Base-by-base conservation (phyloP, 92 coral and sea anemone genomes). In the Paramuricea clavata region DNA sequence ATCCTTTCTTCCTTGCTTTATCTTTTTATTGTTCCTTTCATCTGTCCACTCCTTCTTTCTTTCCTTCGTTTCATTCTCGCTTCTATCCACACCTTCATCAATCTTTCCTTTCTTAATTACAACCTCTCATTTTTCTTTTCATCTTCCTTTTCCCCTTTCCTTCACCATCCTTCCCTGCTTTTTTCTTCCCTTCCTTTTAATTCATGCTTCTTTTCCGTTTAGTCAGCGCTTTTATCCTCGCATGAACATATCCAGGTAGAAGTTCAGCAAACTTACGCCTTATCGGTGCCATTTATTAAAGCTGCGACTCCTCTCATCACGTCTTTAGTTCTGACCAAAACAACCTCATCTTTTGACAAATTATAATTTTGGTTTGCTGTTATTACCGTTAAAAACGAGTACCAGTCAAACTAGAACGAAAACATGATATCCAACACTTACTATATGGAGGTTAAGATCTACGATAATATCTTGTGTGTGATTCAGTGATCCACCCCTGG, bases 391-490 rank as follows among this genome's bases (percentile, higher is more conserved):
- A 79, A 39, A 60, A 79, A 79, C 47, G 49, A n/a, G 31, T 54
- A 22, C 84, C 84, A 79, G 34, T 79, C 84, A 61, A 28, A 79
- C 84, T 79, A 32, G 21, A 59, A 33, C 10, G 39, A 59, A 54
- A 49, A 33, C 15, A 31, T 15, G 19, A 57, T 33, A 52, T 16
- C 5, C 4, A 34, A 78, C 10, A 56, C 27, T 19, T 54, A 23
- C n/a, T n/a, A n/a, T n/a, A n/a, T n/a, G n/a, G n/a, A n/a, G n/a
- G n/a, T n/a, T n/a, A n/a, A n/a, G n/a, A n/a, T n/a, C n/a, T n/a
- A n/a, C n/a, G n/a, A n/a, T n/a, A n/a, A n/a, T n/a, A n/a, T n/a
- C n/a, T n/a, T n/a, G n/a, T n/a, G n/a, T n/a, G n/a, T n/a, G n/a
- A n/a, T n/a, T n/a, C n/a, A n/a, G n/a, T n/a, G n/a, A n/a, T n/a